Evolutionary conservation across 2,888 invertebrate genomes (phyloP).

Genomic region (Cryptosula pallasiana): DNA sequence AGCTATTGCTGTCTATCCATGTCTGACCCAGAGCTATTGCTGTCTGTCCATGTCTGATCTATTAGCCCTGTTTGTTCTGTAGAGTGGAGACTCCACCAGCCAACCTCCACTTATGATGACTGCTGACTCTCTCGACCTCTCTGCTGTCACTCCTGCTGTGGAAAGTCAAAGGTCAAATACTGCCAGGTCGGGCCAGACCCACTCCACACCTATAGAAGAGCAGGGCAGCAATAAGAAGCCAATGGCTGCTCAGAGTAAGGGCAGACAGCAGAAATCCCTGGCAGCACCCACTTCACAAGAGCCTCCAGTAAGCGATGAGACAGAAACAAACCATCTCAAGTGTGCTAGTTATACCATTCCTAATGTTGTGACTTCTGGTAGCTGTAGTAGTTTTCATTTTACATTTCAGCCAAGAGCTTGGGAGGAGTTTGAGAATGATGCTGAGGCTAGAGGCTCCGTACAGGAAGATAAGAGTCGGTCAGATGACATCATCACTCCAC

Average conservation of each 20-base stretch:
- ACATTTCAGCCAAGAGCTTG: conserved; percentile 1
- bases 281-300: not conserved
- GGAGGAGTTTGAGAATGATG: conserved; percentile 17
- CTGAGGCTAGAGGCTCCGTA: not conserved
- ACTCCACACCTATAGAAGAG: conserved; percentile 17
- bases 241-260: too few relatives aligned
- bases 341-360: too few relatives aligned
- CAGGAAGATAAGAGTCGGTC: conserved; percentile 18
- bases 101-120: conserved; percentile 15
- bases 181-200: not conserved
- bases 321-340: too few relatives aligned
- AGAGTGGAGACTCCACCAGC: conserved; percentile 15
- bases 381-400: too few relatives aligned
- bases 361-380: too few relatives aligned
- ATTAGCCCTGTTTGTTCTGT: not conserved
- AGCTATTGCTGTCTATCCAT: too few relatives aligned
- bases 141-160: conserved; percentile 17
- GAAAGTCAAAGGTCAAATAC: not conserved
- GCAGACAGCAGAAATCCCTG: not conserved
- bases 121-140: conserved; percentile 19
- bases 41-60: too few relatives aligned
- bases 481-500: conserved; percentile 17
- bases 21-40: too few relatives aligned
- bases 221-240: too few relatives aligned
- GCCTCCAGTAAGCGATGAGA: not conserved